Percentiles rank a stretch among this genome's conserved stretches.
These are phyloP conservation scores for Orientallactaga bullata DNA, from an alignment of 2,113 vertebrate genomes.

Conservation along the genomic window DNA sequence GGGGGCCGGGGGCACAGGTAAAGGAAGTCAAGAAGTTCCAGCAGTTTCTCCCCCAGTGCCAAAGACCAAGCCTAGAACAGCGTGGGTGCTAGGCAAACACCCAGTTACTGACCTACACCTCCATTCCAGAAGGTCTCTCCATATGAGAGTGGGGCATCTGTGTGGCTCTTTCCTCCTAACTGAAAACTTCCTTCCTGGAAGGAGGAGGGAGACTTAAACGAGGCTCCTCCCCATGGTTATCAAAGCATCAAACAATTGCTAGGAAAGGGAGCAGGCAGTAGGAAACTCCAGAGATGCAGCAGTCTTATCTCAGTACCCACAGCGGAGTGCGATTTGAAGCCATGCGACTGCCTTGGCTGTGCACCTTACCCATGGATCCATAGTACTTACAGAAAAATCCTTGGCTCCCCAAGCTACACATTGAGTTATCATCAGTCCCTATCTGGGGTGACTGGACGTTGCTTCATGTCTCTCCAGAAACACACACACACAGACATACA, in stretches of 20 bases:
- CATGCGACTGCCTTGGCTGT: neutral
- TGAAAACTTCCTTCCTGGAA: neutral
- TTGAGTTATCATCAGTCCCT: neutral
- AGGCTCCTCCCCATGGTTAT: neutral
- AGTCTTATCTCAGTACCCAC: neutral
- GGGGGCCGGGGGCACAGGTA: neutral
- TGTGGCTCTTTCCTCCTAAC: neutral
- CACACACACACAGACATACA: neutral
- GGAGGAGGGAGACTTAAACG: too few species aligned
- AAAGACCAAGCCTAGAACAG: neutral
- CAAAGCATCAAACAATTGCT: neutral
- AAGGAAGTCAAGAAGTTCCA: neutral
- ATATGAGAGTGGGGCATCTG: too few species aligned
- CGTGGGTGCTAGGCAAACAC: neutral
- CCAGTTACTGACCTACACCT: neutral
- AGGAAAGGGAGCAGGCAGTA: neutral
- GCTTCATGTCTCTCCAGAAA: neutral
- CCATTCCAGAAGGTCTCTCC: neutral
- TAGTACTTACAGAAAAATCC: accelerated
- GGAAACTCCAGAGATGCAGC: neutral
- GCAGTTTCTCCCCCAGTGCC: neutral
- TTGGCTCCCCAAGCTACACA: neutral
- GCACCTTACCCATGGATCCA: neutral
- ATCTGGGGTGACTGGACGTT: neutral
- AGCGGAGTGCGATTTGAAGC: neutral